Evolutionary conservation across 2,888 invertebrate genomes (phyloP), one percentile per base, ranked within the genome.

Genomic region (Anticlea derivata): DNA sequence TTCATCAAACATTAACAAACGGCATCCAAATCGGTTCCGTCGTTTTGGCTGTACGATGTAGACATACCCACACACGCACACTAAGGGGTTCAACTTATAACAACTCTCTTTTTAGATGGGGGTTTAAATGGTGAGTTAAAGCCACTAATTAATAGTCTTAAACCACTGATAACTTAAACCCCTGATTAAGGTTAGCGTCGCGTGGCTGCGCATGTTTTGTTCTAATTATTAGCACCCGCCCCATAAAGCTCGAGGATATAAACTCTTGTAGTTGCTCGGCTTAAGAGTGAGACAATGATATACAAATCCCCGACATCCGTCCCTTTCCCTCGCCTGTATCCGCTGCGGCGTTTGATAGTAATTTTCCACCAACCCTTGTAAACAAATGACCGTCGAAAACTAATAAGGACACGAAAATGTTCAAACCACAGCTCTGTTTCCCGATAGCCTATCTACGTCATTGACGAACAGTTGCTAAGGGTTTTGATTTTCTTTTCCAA

Each of bases 171-270:
- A 60, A 62, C 71, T 75, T 76, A 58, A 56, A 59, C 68, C 78
- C 49, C 61, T 73, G 70, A 77, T 78, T 77, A 76, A 72, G 73
- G 73, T 74, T 68, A 65, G 66, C 75, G 80, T 75, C 78, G 80
- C 87, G 86, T 88, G 88, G 80, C 78, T 76, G 78, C 81, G 88
- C 88, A 89, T 89, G 85, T 83, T 81, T 75, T 77, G 73, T 74
- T 78, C 85, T 87, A 86, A 89, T 89, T 88, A 88, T 83, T 78
- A 83, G 74, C 78, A 74, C 73, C 75, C 78, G 70, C 72, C 71
- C 75, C 68, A 73, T 76, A 78, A 81, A 77, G 75, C 80, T 73
- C 63, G 62, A 65, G 70, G 70, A 74, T 69, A 68, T 75, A 70
- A 73, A 73, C 73, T 73, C 72, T 72, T 72, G 64, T 70, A 76